These are phyloP conservation scores for Oxytorus armatus DNA, from an alignment of 2,888 invertebrate species.

Conservation along the genomic window DNA sequence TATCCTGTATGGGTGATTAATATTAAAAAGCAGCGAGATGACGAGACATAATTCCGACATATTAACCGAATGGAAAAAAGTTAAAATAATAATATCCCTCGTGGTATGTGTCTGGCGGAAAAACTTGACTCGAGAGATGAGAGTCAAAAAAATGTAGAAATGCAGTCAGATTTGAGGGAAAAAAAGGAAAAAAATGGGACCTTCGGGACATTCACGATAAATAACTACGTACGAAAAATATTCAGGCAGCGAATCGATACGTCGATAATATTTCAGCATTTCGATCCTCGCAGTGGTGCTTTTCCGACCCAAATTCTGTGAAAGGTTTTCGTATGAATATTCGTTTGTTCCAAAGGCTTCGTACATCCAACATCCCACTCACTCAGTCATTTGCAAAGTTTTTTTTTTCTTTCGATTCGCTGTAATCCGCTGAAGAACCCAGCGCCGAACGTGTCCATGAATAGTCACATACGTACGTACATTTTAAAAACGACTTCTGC, in stretches of 20 bases:
- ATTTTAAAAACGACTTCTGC: too few species aligned
- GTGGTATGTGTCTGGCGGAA: neutral
- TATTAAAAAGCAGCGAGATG: neutral
- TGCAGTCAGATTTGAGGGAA: too few species aligned
- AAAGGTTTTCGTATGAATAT: conserved; percentile 32
- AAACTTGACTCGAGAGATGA: too few species aligned
- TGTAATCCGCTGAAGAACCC: too few species aligned
- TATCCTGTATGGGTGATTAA: too few species aligned
- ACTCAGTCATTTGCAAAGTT: neutral
- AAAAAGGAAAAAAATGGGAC: neutral
- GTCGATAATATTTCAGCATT: conserved; percentile 8
- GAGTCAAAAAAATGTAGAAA: too few species aligned
- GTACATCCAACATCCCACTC: neutral
- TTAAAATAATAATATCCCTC: conserved; percentile 30
- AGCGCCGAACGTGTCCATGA: too few species aligned
- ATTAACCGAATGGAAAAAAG: conserved; percentile 23
- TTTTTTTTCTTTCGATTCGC: too few species aligned
- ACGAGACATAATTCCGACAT: neutral
- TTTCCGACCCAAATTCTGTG: conserved; percentile 2
- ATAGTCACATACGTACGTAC: too few species aligned
- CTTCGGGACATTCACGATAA: neutral
- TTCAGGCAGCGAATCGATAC: neutral
- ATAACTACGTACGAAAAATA: neutral
- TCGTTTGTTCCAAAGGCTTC: neutral
- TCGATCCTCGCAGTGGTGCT: neutral